Base-by-base conservation (phyloP, 2,797 vertebrate species). In the Percopsis omiscomaycus region DNA sequence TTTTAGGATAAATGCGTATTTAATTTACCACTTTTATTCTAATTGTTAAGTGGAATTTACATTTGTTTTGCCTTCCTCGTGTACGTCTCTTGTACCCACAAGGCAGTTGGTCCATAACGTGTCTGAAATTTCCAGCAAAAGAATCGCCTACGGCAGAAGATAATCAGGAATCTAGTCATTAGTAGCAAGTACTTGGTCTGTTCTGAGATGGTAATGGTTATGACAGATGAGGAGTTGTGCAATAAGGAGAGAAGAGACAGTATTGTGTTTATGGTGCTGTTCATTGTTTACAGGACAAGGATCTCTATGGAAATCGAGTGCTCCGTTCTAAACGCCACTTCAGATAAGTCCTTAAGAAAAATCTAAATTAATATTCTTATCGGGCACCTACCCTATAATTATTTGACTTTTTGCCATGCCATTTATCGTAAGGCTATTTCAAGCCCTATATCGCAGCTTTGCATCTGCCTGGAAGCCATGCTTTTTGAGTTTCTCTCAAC, bases 121-220 rank as follows among this genome's bases (percentile, higher is more conserved):
- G 65, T 14, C 61, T 60, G 74, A 77, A 68, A 48, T 59, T 11
- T 28, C 12, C 22, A 30, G 68, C 32, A 69, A 78, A 59, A 66
- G 45, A 69, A 80, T 75, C 66, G 68, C 67, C 70, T 63, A 47
- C 71, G 61, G 70, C 69, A 77, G 67, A 66, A 68, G 77, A 84
- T 87, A 83, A 87, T 87, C 85, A 86, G 83, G 81, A 85, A 77
- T 77, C 60, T 75, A 75, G 74, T 74, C 68, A 65, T 78, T 75
- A 76, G 69, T 71, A 64, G 54, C 29, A 61, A 49, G 37, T 42
- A 53, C 55, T 59, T 64, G n/a, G 22, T 51, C 59, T 47, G 27
- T 45, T 58, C 10, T 15, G 27, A 16, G 48, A 16, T 3, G 14
- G 30, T 42, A 30, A 29, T 51, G 37, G 15, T 42, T 12, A 59